Conservation (phyloP, 2,888 invertebrate genomes). For the Maniola hyperantus region DNA sequence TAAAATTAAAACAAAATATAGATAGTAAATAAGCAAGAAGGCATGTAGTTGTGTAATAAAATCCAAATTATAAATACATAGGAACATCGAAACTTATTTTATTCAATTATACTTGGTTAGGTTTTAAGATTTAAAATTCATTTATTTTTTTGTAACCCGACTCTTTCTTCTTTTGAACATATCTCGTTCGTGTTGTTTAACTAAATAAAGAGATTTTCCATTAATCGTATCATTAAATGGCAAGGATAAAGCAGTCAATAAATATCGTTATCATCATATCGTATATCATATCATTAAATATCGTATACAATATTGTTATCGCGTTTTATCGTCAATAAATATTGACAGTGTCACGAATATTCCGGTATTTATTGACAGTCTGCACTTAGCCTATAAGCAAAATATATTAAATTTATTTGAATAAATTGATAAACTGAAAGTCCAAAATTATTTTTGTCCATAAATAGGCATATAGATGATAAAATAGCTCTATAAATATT, state of each 20-base stretch:
- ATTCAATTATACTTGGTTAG: too few relatives aligned
- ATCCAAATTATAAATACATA: not conserved
- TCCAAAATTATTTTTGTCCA: slow-evolving; percentile 20
- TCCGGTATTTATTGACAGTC: not conserved
- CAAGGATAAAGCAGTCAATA: too few relatives aligned
- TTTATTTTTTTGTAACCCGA: too few relatives aligned
- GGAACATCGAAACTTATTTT: too few relatives aligned
- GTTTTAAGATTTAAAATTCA: too few relatives aligned
- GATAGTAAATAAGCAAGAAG: not conserved
- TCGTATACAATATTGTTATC: not conserved
- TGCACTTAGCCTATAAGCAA: not conserved
- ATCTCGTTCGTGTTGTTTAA: too few relatives aligned
- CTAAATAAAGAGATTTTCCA: too few relatives aligned
- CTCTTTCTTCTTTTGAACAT: too few relatives aligned
- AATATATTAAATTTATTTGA: not conserved
- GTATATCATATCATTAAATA: too few relatives aligned
- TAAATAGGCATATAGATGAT: not conserved
- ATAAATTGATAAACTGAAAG: not conserved
- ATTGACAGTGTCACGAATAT: not conserved
- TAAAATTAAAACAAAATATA: not conserved
- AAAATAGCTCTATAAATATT: slow-evolving; percentile 31
- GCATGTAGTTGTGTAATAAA: not conserved
- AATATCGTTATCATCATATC: too few relatives aligned
- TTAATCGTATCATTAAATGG: too few relatives aligned
- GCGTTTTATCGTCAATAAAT: not conserved